Evolutionary conservation across 2,113 vertebrate species (phyloP), one percentile per base, ranked within the genome.

Genomic region (Periophthalmodon schlosseri): DNA sequence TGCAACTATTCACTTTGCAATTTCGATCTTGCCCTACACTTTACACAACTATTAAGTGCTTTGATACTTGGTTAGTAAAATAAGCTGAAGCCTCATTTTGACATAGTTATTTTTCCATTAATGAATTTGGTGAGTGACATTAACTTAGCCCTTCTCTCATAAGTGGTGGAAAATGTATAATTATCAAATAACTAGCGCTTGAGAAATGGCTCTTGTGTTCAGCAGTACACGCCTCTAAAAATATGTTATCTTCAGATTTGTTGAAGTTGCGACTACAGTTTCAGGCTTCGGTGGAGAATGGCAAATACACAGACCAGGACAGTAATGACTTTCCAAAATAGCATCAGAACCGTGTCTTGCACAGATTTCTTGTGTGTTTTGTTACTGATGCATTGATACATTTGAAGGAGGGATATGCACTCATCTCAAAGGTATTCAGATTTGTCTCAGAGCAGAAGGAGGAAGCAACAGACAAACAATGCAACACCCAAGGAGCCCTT

Each of bases 241-340:
- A 28, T 10, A 60, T 4, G 57, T 5, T 60, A 4, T 60, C 23
- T 28, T 24, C 33, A 36, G 18, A 18, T 65, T 65, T 36, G 28
- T 47, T 80, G 80, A 34, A 21, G 20, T 36, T 75, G 68, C 72
- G 23, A 76, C 66, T 33, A 82, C 50, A 83, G 84, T 71, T 70
- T 68, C 69, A 74, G 77, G 80, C 69, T 78, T 44, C 10, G 34
- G 74, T 72, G 34, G 66, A 83, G 80, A 87, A 86, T 87, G 88
- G 85, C 88, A 90, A 88, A 69, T 77, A 84, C 82, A 85, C 80
- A 85, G 83, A 84, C 87, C 79, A 81, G 64, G 78, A 77, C 15
- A 16, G 75, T 23, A 71, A 69, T 68, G 74, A 68, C 74, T 76
- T 85, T 81, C 84, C 47, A 13, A 90, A 93, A 91, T 91, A 81